phyloP scores from a whole-genome alignment of 1,140 invertebrate species.

The Galleria mellonella region DNA sequence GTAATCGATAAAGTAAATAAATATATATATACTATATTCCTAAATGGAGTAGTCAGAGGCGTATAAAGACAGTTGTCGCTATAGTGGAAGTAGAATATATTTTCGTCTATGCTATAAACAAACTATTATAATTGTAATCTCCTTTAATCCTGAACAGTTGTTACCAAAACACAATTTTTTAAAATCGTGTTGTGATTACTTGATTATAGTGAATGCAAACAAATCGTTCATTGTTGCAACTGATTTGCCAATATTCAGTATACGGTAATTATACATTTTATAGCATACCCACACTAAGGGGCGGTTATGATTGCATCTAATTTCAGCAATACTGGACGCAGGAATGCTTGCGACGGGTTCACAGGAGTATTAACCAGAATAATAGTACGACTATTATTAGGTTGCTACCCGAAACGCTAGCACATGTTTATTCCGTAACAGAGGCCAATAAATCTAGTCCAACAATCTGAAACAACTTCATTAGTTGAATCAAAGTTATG shows the following conservation, averaged over 20 bases:
- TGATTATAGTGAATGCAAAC: too few species aligned
- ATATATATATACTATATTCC: too few species aligned
- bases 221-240: not conserved
- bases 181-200: too few species aligned
- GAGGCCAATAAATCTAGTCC: conserved; percentile 40
- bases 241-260: too few species aligned
- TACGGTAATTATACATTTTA: not conserved
- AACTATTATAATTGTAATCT: too few species aligned
- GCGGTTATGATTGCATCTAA: conserved; percentile 27
- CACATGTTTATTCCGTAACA: conserved; percentile 48
- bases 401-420: conserved; percentile 27
- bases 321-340: conserved; percentile 28
- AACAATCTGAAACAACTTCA: conserved; percentile 51
- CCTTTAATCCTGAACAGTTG: too few species aligned
- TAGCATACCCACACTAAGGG: not conserved
- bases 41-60: too few species aligned
- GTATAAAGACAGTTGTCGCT: too few species aligned
- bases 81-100: too few species aligned
- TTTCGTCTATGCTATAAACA: too few species aligned
- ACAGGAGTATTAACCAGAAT: conserved; percentile 42
- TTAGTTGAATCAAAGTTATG: conserved; percentile 35
- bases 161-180: too few species aligned
- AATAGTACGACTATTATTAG: conserved; percentile 56
- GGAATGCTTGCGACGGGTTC: conserved; percentile 35
- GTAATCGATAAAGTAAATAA: too few species aligned